These are phyloP conservation scores for Styela plicata DNA, from an alignment of 23 tunicate species.

Conservation along the genomic window DNA sequence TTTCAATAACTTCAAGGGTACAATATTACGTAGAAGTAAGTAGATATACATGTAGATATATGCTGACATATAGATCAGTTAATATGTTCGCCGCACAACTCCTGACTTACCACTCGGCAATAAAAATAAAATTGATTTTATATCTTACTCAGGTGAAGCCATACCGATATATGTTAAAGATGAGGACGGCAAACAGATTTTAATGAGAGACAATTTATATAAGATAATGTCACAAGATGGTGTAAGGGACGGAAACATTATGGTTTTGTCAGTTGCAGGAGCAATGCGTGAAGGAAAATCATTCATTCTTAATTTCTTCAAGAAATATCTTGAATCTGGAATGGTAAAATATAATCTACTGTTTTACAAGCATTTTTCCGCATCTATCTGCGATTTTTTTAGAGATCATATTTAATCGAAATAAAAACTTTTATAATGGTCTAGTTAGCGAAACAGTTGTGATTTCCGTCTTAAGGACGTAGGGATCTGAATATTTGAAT, in stretches of 20 bases:
- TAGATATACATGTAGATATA: neutral
- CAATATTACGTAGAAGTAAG: too few relatives aligned
- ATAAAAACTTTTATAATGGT: too few relatives aligned
- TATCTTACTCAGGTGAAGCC: neutral
- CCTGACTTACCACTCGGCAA: too few relatives aligned
- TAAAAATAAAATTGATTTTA: too few relatives aligned
- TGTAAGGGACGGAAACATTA: constrained; percentile 44
- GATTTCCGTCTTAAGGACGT: too few relatives aligned
- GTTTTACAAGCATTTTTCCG: too few relatives aligned
- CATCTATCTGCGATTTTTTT: too few relatives aligned
- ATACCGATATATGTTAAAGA: neutral
- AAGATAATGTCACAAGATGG: constrained; percentile 36
- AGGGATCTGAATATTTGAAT: too few relatives aligned
- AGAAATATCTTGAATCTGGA: constrained; percentile 42
- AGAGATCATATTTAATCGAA: too few relatives aligned
- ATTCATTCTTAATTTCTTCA: constrained; percentile 64
- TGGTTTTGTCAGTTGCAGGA: constrained; percentile 81
- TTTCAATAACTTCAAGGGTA: neutral
- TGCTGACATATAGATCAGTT: neutral
- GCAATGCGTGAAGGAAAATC: constrained; percentile 94
- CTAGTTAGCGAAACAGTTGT: too few relatives aligned
- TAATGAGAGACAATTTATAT: neutral
- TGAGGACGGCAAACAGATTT: neutral
- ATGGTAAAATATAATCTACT: too few relatives aligned
- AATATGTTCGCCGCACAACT: too few relatives aligned